Percentiles rank a stretch among this genome's conserved stretches.
phyloP scores from a whole-genome alignment of 2,888 invertebrate genomes.

The Rhorus exstirpatorius region DNA sequence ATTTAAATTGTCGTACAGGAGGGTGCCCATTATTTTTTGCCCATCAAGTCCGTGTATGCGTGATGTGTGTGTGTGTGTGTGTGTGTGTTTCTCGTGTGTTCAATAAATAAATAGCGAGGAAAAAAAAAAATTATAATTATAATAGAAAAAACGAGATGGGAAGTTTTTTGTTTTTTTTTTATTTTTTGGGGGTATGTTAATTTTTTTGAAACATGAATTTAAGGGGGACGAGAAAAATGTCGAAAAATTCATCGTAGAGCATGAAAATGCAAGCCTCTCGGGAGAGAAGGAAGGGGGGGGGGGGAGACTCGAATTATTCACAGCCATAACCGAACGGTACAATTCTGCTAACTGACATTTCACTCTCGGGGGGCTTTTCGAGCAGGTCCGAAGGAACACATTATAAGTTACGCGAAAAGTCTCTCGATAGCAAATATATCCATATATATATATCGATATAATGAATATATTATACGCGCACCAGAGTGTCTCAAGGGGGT shows the following conservation, averaged over 20 bases:
- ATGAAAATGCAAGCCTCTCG: too few relatives aligned
- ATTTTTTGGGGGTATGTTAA: too few relatives aligned
- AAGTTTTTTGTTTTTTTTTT: constrained; percentile 12
- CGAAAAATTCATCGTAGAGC: constrained; percentile 15
- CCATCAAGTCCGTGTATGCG: too few relatives aligned
- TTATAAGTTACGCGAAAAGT: constrained; percentile 64
- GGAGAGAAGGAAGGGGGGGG: too few relatives aligned
- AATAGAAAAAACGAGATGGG: not conserved
- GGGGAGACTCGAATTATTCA: constrained; percentile 48
- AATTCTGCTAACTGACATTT: constrained; percentile 57
- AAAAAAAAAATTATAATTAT: constrained; percentile 5
- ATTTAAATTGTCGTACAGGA: constrained; percentile 62
- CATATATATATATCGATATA: constrained; percentile 29
- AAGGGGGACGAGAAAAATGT: constrained; percentile 41
- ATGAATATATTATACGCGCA: too few relatives aligned
- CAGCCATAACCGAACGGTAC: constrained; percentile 65
- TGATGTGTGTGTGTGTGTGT: constrained; percentile 19
- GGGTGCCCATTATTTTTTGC: constrained; percentile 27
- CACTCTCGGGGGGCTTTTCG: constrained; percentile 44
- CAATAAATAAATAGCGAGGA: constrained; percentile 52
- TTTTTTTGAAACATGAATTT: constrained; percentile 7
- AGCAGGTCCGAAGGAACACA: constrained; percentile 54
- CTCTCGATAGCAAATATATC: constrained; percentile 37
- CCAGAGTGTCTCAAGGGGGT: not conserved
- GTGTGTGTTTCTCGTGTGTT: constrained; percentile 50